Evolutionary conservation across 1,140 invertebrate genomes (phyloP).

Genomic region (Lasaia peninsularis): DNA sequence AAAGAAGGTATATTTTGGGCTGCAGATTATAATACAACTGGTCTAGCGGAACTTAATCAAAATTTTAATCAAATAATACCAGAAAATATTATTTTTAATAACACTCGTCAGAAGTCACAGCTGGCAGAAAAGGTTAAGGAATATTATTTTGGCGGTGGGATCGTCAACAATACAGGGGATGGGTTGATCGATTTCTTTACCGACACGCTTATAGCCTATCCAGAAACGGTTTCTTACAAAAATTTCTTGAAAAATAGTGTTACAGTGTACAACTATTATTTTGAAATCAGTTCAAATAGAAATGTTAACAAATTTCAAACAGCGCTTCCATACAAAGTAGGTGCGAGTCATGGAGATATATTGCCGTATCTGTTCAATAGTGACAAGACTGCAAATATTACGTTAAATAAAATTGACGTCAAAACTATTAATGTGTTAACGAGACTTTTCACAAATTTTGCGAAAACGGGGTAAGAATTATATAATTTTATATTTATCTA

Average conservation of each 20-base stretch:
- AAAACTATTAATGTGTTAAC: conserved; percentile 32
- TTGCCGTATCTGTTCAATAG: conserved; percentile 10
- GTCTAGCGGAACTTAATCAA: conserved; percentile 21
- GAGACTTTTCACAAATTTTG: conserved; percentile 36
- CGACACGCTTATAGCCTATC: conserved; percentile 23
- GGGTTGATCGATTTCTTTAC: conserved; percentile 30
- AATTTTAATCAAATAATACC: conserved; percentile 30
- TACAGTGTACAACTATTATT: conserved; percentile 38
- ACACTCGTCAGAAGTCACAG: conserved; percentile 16
- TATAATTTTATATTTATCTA: no score
- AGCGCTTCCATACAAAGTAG: conserved; percentile 18
- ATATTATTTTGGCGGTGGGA: conserved; percentile 26
- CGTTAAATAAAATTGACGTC: conserved; percentile 4
- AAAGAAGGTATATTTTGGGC: conserved; percentile 38
- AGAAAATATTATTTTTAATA: conserved; percentile 25
- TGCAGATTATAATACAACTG: conserved; percentile 20
- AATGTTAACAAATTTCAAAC: conserved; percentile 34
- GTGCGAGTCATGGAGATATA: conserved; percentile 40
- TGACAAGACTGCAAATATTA: conserved; percentile 15
- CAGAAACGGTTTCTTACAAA: conserved; percentile 14
- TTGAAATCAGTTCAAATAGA: conserved; percentile 35
- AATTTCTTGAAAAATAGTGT: conserved; percentile 21
- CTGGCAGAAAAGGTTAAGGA: conserved; percentile 23
- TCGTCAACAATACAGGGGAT: conserved; percentile 20
- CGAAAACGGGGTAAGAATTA: conserved; percentile 37